Base-by-base conservation (phyloP, 1,140 invertebrate species). In the Brachionus rubens region DNA sequence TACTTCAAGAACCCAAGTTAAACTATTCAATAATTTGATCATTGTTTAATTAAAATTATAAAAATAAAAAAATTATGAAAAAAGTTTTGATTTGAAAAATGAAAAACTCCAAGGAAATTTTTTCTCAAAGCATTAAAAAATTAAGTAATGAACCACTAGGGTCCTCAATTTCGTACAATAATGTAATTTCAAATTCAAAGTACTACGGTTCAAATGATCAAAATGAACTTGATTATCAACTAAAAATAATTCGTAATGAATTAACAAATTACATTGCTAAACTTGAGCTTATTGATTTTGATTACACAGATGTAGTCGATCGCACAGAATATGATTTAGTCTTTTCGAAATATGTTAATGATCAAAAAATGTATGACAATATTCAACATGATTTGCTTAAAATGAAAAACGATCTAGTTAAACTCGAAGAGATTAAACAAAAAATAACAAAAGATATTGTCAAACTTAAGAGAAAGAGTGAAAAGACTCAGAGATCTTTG, bases 361-460 rank as follows among this genome's bases (percentile, higher is more conserved):
- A 59, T 16, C 14, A 59, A 59, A 3, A 59, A 30, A 4, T 59
- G 16, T 59, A 30, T 59, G 28, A 16, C 9, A 33, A 24, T 10
- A 4, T 59, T n/a, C 26, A 59, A n/a, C 26, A 59, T 19, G 54
- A 59, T 30, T 14, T 59, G 26, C 33, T 28, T 2, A 3, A 30
- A 59, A 59, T 59, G 54, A n/a, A 59, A 33, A 26, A 59, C 19
- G 54, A 59, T 36, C 12, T 59, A 30, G 30, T 59, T 16, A 59
- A 59, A 16, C n/a, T 59, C 12, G 33, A 59, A 12, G 33, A 59
- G 19, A 19, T 59, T n/a, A 33, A 59, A 33, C 7, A 14, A 2
- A 33, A 59, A 59, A n/a, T 59, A 26, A 59, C 12, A 12, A 59
- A 16, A n/a, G 54, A 59, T 33, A 59, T 59, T 33, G 19, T 14